Evolutionary conservation across 2,113 vertebrate species (phyloP).

Genomic region (Meles meles): DNA sequence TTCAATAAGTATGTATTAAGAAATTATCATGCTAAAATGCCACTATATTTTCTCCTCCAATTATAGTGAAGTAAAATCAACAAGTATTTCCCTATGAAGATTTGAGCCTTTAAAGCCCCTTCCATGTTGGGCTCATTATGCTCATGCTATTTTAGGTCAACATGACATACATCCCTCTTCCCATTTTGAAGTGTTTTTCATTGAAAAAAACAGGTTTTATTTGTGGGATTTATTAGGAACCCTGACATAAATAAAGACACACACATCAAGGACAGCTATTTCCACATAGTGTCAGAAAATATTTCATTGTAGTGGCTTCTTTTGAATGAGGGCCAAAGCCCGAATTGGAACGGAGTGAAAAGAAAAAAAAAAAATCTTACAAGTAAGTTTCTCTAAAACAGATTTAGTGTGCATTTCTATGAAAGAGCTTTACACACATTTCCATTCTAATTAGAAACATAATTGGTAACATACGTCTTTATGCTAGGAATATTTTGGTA

Average conservation of each 20-base stretch:
- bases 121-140: conserved; percentile 58
- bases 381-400: conserved; percentile 69
- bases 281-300: conserved; percentile 75
- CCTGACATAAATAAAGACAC: conserved; percentile 39
- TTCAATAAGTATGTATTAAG: conserved; percentile 59
- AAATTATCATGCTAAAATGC: conserved; percentile 52
- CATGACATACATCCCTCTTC: neutral
- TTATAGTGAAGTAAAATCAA: conserved; percentile 46
- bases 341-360: conserved; percentile 61
- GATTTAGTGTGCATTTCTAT: conserved; percentile 68
- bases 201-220: conserved; percentile 55
- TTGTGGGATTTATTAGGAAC: conserved; percentile 51
- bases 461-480: conserved; percentile 63
- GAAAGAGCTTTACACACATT: conserved; percentile 70
- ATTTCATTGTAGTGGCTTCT: conserved; percentile 69
- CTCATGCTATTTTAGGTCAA: conserved; percentile 29
- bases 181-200: neutral
- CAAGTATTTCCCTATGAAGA: conserved; percentile 37
- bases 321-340: conserved; percentile 67
- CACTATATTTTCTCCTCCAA: conserved; percentile 15
- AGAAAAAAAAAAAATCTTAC: conserved; percentile 20
- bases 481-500: conserved; percentile 65
- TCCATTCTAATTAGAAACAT: conserved; percentile 72
- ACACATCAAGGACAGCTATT: conserved; percentile 70
- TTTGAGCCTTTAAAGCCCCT: conserved; percentile 8